Evolutionary conservation across 37 sponge, comb jelly and placozoan species (phyloP).

Genomic region (Eunapius fragilis): DNA sequence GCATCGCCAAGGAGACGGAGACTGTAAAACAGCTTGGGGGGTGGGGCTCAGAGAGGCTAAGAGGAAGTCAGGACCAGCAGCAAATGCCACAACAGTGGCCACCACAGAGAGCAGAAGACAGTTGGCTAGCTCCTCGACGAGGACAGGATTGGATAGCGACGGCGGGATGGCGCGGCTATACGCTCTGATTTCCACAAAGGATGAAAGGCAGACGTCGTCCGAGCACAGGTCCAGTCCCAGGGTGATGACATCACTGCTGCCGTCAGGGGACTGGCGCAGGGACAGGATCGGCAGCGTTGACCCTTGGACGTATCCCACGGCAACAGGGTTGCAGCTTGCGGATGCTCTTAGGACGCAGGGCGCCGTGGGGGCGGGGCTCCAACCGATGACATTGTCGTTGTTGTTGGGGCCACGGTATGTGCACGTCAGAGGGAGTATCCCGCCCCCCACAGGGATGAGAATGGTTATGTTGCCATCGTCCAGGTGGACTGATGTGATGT

Average conservation of each 20-base stretch:
- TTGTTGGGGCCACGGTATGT: too few species aligned
- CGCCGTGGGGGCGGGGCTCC: background rate
- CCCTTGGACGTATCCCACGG: background rate
- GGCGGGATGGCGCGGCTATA: background rate
- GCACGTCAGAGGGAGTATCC: background rate
- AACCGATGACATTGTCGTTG: background rate
- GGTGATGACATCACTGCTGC: background rate
- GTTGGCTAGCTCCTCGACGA: background rate
- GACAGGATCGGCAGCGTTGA: background rate
- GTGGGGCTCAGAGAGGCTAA: background rate
- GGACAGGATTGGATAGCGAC: background rate
- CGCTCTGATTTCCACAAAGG: background rate
- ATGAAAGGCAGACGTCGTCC: background rate
- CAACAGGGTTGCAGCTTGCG: background rate
- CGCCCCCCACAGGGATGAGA: background rate
- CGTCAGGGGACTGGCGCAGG: background rate
- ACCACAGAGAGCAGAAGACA: background rate
- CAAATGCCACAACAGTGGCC: background rate
- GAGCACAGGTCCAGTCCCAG: background rate
- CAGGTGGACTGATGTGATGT: background rate
- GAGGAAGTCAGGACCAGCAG: background rate
- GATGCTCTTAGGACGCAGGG: background rate
- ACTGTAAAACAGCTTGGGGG: background rate
- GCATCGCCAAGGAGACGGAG: background rate
- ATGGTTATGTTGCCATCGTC: background rate